Base-by-base conservation (phyloP, 2,797 vertebrate genomes). In the Lateolabrax maculatus region DNA sequence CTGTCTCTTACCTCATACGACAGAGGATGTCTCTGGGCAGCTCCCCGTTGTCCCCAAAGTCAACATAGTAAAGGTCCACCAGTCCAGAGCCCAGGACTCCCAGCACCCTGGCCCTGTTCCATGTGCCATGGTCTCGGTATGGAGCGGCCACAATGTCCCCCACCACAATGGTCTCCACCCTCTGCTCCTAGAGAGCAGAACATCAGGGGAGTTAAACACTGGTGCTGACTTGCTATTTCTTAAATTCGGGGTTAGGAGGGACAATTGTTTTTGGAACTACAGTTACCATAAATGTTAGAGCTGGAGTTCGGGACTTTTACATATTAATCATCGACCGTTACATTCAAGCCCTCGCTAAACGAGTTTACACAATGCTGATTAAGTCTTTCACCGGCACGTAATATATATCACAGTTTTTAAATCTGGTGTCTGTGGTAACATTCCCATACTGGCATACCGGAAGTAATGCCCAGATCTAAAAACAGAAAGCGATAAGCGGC, bases 81-180 rank as follows among this genome's bases (percentile, higher is more conserved):
- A 95, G 90, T 56, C 96, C 96, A 1, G 93, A 96, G 12, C 79
- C 88, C 77, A 96, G 79, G 2, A 86, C 80, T 9, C 95, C 96
- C 57, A 97, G 92, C 1, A 98, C 93, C 0, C 92, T 92, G 15
- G 97, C 97, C 29, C 97, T 94, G 92, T 98, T 97, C 97, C 97
- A 99, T 6, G 87, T 92, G 0, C 83, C 76, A 0, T 96, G 86
- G 8, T 92, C 79, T 19, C 36, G 31, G 81, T 96, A 96, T 0
- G 94, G 95, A 36, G 97, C 96, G 0, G 98, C 98, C 76, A 98
- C 96, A 0, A 98, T 97, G 91, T 97, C 97, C 6, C 97, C 97
- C 1, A 95, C 89, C 0, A 89, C 91, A 3, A 96, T 71, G 1
- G 81, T 84, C 15, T 92, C 84, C 11, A 96, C 94, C 61, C 89